phyloP scores from a whole-genome alignment of 2,888 invertebrate genomes.

The Choreutis nemorana region DNA sequence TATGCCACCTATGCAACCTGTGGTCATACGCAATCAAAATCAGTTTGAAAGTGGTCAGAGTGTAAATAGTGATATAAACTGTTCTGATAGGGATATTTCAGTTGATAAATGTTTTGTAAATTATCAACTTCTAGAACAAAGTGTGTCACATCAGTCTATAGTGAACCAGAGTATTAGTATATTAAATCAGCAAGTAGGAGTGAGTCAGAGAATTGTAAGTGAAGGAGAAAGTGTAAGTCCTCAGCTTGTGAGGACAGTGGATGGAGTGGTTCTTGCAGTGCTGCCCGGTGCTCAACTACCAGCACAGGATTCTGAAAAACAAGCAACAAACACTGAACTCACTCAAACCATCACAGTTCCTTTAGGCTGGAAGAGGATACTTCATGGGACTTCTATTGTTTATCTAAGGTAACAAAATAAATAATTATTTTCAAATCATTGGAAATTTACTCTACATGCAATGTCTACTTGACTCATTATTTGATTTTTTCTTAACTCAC shows the following conservation, averaged over 20 bases:
- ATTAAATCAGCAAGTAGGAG: constrained; percentile 59
- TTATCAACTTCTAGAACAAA: constrained; percentile 63
- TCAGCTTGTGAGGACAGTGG: constrained; percentile 53
- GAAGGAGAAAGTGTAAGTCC: constrained; percentile 39
- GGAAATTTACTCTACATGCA: neutral
- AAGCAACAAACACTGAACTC: constrained; percentile 43
- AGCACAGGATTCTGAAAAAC: constrained; percentile 30
- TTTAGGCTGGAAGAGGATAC: constrained; percentile 57
- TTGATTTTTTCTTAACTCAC: too few relatives aligned
- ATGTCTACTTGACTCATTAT: too few relatives aligned
- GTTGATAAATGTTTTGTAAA: constrained; percentile 52
- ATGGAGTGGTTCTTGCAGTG: constrained; percentile 56
- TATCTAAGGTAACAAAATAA: constrained; percentile 56
- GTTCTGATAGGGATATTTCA: constrained; percentile 41
- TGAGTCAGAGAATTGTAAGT: constrained; percentile 38
- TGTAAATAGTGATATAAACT: constrained; percentile 33
- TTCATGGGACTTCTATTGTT: constrained; percentile 46
- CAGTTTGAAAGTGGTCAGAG: constrained; percentile 45
- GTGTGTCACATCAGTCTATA: constrained; percentile 59
- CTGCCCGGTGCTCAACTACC: constrained; percentile 34
- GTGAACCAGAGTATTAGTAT: constrained; percentile 62
- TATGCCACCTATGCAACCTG: constrained; percentile 39
- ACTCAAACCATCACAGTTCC: constrained; percentile 53
- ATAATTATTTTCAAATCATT: too few relatives aligned
- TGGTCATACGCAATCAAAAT: constrained; percentile 32